phyloP scores from a whole-genome alignment of 2,797 vertebrate species.

The Amblyopsis hoosieri region DNA sequence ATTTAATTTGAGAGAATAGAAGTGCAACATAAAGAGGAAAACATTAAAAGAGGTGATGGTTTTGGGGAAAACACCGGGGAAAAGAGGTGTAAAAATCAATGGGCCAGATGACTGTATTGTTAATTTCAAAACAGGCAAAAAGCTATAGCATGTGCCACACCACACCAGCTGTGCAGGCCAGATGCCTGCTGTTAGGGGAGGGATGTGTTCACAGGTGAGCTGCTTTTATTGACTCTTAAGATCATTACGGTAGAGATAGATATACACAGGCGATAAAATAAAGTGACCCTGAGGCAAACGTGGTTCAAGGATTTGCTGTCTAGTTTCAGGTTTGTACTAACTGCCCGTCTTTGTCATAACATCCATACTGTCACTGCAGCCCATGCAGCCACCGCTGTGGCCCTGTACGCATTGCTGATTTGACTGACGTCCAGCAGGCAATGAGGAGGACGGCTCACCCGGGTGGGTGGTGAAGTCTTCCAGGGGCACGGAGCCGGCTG shows the following conservation, averaged over 20 bases:
- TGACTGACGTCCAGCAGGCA: constrained; percentile 7
- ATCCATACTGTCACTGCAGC: neutral
- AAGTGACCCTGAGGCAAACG: constrained; percentile 2
- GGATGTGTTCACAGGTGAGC: constrained; percentile 22
- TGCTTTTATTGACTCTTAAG: constrained; percentile 33
- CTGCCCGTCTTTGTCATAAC: neutral
- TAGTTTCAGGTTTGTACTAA: too few species aligned
- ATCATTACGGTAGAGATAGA: constrained; percentile 5
- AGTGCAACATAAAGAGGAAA: neutral
- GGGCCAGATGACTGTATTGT: neutral
- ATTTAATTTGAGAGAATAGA: neutral
- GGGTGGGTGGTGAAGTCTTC: constrained; percentile 88
- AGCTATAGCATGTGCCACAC: neutral
- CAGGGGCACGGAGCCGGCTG: constrained; percentile 88
- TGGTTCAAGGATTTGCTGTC: neutral
- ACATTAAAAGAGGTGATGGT: neutral
- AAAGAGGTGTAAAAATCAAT: constrained; percentile 13
- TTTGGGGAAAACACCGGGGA: constrained; percentile 5
- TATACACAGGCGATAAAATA: neutral
- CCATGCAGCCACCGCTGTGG: neutral
- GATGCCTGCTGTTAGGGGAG: constrained; percentile 17
- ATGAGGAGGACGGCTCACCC: constrained; percentile 42
- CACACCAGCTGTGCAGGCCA: constrained; percentile 17
- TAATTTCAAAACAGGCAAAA: constrained; percentile 23
- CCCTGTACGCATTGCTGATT: neutral